Percentiles rank a stretch among this genome's conserved stretches.
Conservation (phyloP, 2,888 invertebrate genomes). For the Cistogaster globosa region DNA sequence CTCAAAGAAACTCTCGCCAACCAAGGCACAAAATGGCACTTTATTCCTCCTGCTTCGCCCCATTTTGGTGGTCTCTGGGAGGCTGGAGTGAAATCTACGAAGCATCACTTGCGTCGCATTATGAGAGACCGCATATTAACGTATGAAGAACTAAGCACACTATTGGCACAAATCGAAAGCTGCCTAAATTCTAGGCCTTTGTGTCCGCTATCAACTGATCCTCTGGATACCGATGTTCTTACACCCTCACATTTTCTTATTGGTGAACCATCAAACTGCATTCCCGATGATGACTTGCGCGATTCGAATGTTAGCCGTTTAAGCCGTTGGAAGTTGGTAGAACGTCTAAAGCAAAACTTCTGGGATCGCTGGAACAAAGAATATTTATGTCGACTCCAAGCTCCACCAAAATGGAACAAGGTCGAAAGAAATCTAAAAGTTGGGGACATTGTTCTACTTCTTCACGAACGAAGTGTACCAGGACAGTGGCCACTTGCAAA, state of each 20-base stretch:
- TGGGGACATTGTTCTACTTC: conserved; percentile 43
- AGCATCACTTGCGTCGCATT: neutral
- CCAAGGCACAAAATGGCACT: too few relatives aligned
- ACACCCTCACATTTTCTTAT: conserved; percentile 46
- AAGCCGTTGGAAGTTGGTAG: conserved; percentile 44
- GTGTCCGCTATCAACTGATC: neutral
- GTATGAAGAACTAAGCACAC: neutral
- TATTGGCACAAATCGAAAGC: neutral
- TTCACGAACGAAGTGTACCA: conserved; percentile 54
- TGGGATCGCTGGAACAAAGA: too few relatives aligned
- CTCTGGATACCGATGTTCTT: neutral
- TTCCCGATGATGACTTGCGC: conserved; percentile 26
- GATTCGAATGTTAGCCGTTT: neutral
- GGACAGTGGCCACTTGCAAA: conserved; percentile 74
- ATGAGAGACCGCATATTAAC: neutral
- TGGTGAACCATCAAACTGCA: conserved; percentile 45
- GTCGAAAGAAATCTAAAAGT: too few relatives aligned
- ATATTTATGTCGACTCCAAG: too few relatives aligned
- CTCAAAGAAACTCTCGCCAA: too few relatives aligned
- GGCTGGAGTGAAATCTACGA: too few relatives aligned
- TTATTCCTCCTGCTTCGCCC: too few relatives aligned
- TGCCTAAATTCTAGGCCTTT: neutral
- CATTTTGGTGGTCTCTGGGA: too few relatives aligned
- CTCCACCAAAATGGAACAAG: too few relatives aligned
- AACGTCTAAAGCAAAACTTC: neutral